phyloP scores from a whole-genome alignment of 2,113 vertebrate genomes.

The Microcebus lehilahytsara region DNA sequence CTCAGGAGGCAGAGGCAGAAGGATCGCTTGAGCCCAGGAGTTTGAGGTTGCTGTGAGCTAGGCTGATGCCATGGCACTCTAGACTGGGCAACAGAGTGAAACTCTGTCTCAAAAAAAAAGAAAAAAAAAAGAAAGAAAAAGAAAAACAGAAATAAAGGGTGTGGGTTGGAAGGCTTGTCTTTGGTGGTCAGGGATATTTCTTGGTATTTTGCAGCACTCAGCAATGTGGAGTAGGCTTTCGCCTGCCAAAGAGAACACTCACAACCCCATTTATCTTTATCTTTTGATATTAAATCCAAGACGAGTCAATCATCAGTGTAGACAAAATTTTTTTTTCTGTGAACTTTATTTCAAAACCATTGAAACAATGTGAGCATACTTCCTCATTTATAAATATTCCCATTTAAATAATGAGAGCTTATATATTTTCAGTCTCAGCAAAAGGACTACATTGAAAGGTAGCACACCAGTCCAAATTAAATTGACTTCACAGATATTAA shows the following conservation, averaged over 20 bases:
- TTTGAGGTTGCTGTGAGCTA: too few species aligned
- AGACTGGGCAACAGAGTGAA: too few species aligned
- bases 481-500: neutral
- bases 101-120: too few species aligned
- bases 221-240: neutral
- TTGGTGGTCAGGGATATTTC: neutral
- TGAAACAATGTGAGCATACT: neutral
- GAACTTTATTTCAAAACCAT: constrained; percentile 67
- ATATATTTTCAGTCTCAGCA: neutral
- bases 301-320: neutral
- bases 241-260: neutral
- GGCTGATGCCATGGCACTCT: too few species aligned
- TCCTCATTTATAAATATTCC: constrained; percentile 18
- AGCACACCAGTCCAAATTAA: neutral
- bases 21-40: too few species aligned
- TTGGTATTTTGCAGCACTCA: neutral
- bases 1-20: too few species aligned
- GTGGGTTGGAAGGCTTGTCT: neutral
- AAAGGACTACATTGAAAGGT: neutral
- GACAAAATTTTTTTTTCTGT: neutral
- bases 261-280: neutral
- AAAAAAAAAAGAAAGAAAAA: too few species aligned
- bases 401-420: neutral
- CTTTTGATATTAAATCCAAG: neutral
- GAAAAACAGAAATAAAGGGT: neutral